Evolutionary conservation across 1,140 invertebrate genomes (phyloP).

Genomic region (Phocides pigmalion): DNA sequence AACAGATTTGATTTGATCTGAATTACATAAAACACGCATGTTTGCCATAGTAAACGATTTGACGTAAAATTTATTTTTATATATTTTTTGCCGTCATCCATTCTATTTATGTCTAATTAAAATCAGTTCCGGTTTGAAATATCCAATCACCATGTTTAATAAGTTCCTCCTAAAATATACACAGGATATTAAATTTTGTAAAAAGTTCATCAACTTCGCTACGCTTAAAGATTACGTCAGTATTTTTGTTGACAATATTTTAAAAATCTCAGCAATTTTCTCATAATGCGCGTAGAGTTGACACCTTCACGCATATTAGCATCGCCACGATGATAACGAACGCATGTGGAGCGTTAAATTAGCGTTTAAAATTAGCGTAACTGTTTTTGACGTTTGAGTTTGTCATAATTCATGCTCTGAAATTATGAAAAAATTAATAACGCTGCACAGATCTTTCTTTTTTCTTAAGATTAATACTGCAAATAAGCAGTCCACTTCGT

Average conservation of each 20-base stretch:
- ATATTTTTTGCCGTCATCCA: no score
- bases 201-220: conserved; percentile 11
- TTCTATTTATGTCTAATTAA: no score
- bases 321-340: conserved; percentile 49
- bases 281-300: conserved; percentile 37
- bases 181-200: neutral
- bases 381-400: conserved; percentile 25
- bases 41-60: no score
- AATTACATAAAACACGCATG: no score
- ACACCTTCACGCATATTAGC: conserved; percentile 63
- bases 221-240: neutral
- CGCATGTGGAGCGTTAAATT: conserved; percentile 58
- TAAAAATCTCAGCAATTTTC: conserved; percentile 6
- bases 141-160: no score
- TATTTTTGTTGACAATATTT: conserved; percentile 2
- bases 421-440: conserved; percentile 8
- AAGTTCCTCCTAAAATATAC: no score
- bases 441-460: no score
- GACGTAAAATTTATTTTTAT: no score
- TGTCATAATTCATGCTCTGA: neutral
- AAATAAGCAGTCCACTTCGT: no score
- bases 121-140: no score
- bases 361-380: conserved; percentile 63
- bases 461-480: no score
- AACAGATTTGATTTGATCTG: no score